Evolutionary conservation across 2,888 invertebrate species (phyloP).

Genomic region (Dioctria rufipes): DNA sequence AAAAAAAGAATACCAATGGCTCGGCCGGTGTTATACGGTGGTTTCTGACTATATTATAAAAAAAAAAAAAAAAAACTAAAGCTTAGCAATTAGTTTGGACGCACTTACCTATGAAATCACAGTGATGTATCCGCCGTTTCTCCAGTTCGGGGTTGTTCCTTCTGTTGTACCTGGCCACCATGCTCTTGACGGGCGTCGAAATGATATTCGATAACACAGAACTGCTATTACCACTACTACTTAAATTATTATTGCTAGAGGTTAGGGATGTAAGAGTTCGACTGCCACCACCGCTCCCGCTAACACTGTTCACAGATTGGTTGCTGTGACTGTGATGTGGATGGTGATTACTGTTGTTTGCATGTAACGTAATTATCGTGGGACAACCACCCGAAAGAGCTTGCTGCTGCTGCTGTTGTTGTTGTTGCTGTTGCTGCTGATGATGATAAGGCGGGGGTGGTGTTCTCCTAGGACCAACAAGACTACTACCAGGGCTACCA

Average conservation of each 20-base stretch:
- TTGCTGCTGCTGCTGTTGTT: conserved; percentile 64
- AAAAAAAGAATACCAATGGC: neutral
- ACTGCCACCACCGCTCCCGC: conserved; percentile 55
- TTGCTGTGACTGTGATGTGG: conserved; percentile 3
- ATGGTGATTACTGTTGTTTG: conserved; percentile 56
- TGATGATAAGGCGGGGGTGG: conserved; percentile 83
- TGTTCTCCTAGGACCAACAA: conserved; percentile 79
- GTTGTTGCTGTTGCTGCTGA: conserved; percentile 64
- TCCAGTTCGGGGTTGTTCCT: conserved; percentile 97
- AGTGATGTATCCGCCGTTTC: conserved; percentile 95
- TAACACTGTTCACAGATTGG: conserved; percentile 13
- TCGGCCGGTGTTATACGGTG: neutral
- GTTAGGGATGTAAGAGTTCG: conserved; percentile 62
- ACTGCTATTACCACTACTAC: conserved; percentile 58
- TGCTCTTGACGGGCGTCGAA: conserved; percentile 66
- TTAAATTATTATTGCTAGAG: conserved; percentile 56
- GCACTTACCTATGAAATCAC: conserved; percentile 90
- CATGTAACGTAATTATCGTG: conserved; percentile 64
- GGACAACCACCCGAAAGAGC: conserved; percentile 66
- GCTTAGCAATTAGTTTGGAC: neutral
- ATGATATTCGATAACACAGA: conserved; percentile 64
- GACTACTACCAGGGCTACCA: conserved; percentile 83
- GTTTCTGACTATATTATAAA: neutral
- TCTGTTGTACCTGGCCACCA: conserved; percentile 85
- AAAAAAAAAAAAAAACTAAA: neutral